Evolutionary conservation across 2,888 invertebrate genomes (phyloP), one percentile per base, ranked within the genome.

Genomic region (Salpingus planirostris): DNA sequence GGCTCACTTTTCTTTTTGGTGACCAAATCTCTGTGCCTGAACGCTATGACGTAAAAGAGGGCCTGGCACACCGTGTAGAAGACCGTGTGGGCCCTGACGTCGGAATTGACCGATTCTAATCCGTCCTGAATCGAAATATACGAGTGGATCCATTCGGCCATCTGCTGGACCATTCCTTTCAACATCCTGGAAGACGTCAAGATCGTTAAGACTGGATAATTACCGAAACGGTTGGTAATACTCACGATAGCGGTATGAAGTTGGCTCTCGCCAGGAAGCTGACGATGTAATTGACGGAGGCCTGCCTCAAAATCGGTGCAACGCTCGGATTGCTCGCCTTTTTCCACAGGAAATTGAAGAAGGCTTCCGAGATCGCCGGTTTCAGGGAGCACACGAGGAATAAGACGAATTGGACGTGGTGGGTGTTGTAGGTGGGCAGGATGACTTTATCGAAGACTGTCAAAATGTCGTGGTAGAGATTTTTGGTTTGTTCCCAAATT

Each of bases 31-130:
- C 80, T 80, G 59, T 90, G 85, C 38, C 91, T 78, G 60, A 93
- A 95, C 0, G 88, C 84, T 38, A 97, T 80, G 10, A 93, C 70
- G 63, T 96, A 93, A 67, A 97, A 95, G 24, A 95, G 69, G 0
- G 89, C 80, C 62, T 97, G 95, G 49, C 93, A 93, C 2, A 91
- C 76, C 1, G 87, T 78, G 59, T 92, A 93, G 66, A 97, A 97
- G 0, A 92, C 83, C 2, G 79, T 73, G 57, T 97, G 93, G 1
- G 80, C 74, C 49, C 79, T 75, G 0, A 77, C 54, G 45, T 81
- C 79, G 8, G 69, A 66, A 47, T 70, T 68, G 0, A 69, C 59
- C 43, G 65, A 67, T 44, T 69, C 70, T 42, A 44, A 65, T 52
- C 63, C 65, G 44, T 81, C 80, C 41, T 81, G 79, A 1, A 74